Evolutionary conservation across 2,888 invertebrate species (phyloP).

Genomic region (Lasioglossum leucozonium): DNA sequence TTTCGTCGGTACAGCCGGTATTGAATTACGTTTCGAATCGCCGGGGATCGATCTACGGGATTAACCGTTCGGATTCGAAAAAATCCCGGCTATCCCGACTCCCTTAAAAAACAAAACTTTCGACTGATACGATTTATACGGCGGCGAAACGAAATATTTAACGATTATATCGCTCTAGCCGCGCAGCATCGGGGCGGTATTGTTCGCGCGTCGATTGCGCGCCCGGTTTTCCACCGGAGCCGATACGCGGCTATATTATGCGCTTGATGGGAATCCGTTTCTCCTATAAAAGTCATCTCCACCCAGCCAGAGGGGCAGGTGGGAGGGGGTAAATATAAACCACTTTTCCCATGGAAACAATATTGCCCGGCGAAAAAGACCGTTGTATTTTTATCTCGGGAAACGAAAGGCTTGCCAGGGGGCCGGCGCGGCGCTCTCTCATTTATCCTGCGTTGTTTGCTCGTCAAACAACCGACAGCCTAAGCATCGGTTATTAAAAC

Average conservation of each 20-base stretch:
- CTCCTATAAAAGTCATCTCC: constrained; percentile 58
- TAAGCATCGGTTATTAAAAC: background rate
- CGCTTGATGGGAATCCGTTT: constrained; percentile 59
- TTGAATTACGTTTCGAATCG: constrained; percentile 42
- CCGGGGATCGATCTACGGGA: constrained; percentile 42
- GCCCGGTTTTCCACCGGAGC: constrained; percentile 29
- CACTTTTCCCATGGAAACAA: constrained; percentile 58
- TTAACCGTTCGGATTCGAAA: constrained; percentile 50
- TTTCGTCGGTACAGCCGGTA: constrained; percentile 31
- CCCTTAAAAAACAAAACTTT: constrained; percentile 11
- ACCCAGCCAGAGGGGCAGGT: background rate
- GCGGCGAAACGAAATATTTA: constrained; percentile 58
- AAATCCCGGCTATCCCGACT: background rate
- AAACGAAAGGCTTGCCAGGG: background rate
- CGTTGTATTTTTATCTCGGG: constrained; percentile 35
- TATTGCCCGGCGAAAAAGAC: constrained; percentile 36
- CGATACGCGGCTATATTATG: constrained; percentile 57
- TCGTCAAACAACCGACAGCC: constrained; percentile 3
- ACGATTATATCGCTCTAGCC: constrained; percentile 44
- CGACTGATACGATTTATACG: constrained; percentile 55
- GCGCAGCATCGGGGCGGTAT: constrained; percentile 21
- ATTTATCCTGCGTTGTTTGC: constrained; percentile 1
- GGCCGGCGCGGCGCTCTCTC: too few relatives aligned
- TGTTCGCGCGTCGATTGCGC: constrained; percentile 56
- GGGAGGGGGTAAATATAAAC: constrained; percentile 49